A percentile compares a stretch with the other conserved stretches of the same genome.
Conservation (phyloP, 2,888 invertebrate genomes). For the Plagodis pulveraria region DNA sequence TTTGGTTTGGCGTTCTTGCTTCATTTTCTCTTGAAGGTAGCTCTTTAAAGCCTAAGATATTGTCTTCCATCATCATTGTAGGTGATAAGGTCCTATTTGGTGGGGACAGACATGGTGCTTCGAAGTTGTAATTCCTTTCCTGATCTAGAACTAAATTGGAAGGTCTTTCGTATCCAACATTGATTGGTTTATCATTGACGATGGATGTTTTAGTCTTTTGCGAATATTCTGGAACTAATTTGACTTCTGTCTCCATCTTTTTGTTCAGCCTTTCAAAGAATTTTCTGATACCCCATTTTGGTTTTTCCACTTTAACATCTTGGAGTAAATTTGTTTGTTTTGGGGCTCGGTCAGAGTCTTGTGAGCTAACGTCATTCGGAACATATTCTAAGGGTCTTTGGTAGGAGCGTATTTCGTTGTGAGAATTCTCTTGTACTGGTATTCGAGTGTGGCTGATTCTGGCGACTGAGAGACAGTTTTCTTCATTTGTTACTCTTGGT, state of each 20-base stretch:
- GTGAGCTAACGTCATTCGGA: conserved; percentile 88
- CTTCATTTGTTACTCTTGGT: conserved; percentile 39
- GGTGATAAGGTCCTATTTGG: conserved; percentile 78
- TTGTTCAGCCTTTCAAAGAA: conserved; percentile 72
- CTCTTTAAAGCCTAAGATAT: conserved; percentile 67
- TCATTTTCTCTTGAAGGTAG: conserved; percentile 62
- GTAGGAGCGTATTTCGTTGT: conserved; percentile 70
- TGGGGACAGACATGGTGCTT: conserved; percentile 75
- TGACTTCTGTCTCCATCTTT: conserved; percentile 84
- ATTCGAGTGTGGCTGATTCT: conserved; percentile 50
- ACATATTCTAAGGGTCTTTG: conserved; percentile 86
- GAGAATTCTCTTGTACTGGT: conserved; percentile 54
- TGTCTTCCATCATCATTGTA: conserved; percentile 79
- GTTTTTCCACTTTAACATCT: conserved; percentile 65
- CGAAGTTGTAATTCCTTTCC: conserved; percentile 64
- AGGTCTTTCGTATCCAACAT: conserved; percentile 56
- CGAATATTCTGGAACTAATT: conserved; percentile 68
- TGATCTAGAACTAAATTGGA: conserved; percentile 63
- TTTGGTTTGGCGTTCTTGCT: conserved; percentile 57
- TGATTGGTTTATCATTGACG: conserved; percentile 63
- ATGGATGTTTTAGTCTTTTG: conserved; percentile 60
- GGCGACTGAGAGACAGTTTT: conserved; percentile 71
- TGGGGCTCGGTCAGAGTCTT: conserved; percentile 61
- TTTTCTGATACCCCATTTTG: conserved; percentile 71
- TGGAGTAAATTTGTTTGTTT: conserved; percentile 76